Evolutionary conservation across 2,113 vertebrate genomes (phyloP), one percentile per base, ranked within the genome.

Genomic region (Trogon surrucura): DNA sequence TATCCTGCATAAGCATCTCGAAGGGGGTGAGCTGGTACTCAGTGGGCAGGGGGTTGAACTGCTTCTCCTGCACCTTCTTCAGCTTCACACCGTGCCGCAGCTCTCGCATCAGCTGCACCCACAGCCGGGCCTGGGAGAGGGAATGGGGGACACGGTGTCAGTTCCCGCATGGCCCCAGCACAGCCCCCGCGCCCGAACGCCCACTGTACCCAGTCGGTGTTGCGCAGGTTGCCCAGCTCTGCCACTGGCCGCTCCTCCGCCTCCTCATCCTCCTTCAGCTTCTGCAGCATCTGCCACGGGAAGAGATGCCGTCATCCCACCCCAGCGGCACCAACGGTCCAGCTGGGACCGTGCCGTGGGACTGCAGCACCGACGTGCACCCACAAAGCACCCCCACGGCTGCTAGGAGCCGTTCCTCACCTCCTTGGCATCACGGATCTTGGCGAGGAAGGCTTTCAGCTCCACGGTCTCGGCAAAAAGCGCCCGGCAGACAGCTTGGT

Each of bases 1-100:
- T 99, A 97, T 99, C 99, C 97, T 99, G 99, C 99, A 99, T 99
- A 74, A 99, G 98, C 99, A 99, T 99, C 98, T 99, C 99, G 0
- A 99, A 99, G 50, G 99, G 99, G 0, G 99, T 99, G 90, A 99
- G 99, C 98, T 99, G 99, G 98, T 99, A 99, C 96, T 99, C 99
- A 0, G 99, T 99, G 96, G 99, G 99, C 85, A 99, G 97, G 0
- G 98, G 98, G 97, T 99, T 98, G 96, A 99, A 99, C 27, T 98
- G 98, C 95, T 99, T 98, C 96, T 99, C 99, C 97, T 99, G 98
- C 32, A 99, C 99, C 91, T 99, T 99, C 98, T 99, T 99, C 89
- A 99, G 98, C 97, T 99, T 99, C 86, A 99, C 99, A 0, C 99
- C 99, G 1, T 99, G 99, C 41, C 99, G 97, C 29, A 99, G 98